phyloP scores from a whole-genome alignment of 2,888 invertebrate species.

The Napeogenes inachia region DNA sequence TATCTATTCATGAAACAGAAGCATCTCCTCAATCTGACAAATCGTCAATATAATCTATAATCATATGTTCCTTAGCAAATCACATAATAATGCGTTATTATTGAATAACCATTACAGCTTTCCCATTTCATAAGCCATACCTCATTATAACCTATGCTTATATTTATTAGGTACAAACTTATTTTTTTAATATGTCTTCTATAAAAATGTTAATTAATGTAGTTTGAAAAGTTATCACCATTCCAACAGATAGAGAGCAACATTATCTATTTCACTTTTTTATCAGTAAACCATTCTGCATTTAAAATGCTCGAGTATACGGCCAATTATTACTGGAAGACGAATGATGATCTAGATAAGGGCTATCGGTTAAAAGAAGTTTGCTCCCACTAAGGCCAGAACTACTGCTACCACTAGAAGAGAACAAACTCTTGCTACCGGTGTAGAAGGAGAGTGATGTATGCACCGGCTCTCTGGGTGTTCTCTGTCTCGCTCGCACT shows the following conservation, averaged over 20 bases:
- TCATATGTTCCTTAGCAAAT: too few species aligned
- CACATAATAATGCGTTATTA: not conserved
- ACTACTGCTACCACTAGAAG: conserved; percentile 77
- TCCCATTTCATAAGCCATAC: too few species aligned
- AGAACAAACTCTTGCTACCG: conserved; percentile 78
- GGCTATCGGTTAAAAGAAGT: conserved; percentile 78
- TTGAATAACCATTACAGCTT: conserved; percentile 11
- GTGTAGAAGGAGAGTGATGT: conserved; percentile 78
- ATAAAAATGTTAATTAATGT: too few species aligned
- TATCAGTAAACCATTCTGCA: not conserved
- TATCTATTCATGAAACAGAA: conserved; percentile 36
- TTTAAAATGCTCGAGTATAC: conserved; percentile 61
- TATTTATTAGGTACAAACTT: too few species aligned
- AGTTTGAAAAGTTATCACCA: too few species aligned
- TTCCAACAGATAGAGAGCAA: too few species aligned
- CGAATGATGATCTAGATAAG: conserved; percentile 77
- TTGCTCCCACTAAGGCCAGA: conserved; percentile 80
- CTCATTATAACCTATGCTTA: too few species aligned
- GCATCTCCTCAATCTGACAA: conserved; percentile 60
- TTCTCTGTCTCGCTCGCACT: conserved; percentile 77
- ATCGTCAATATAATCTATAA: conserved; percentile 31
- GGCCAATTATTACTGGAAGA: conserved; percentile 75
- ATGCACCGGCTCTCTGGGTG: conserved; percentile 66
- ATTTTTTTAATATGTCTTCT: too few species aligned
- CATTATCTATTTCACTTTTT: conserved; percentile 3